Evolutionary conservation across 2,797 vertebrate genomes (phyloP).

Genomic region (Tragopan temminckii): DNA sequence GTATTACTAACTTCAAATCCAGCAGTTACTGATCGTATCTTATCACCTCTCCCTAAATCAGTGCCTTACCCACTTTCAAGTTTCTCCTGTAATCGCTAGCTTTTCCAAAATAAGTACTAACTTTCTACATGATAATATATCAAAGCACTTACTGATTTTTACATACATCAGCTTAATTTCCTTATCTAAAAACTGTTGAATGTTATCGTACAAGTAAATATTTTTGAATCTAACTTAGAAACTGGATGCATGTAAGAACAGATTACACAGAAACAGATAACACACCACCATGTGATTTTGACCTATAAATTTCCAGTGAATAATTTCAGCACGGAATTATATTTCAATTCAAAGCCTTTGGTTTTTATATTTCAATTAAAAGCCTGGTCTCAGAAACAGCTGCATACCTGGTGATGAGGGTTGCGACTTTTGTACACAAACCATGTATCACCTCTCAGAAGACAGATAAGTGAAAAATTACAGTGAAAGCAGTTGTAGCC

Average conservation of each 20-base stretch:
- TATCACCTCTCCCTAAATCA: slow-evolving; percentile 25
- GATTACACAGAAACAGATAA: not conserved
- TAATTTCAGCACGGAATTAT: not conserved
- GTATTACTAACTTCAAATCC: slow-evolving; percentile 1
- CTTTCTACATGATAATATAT: slow-evolving; percentile 32
- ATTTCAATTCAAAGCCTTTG: not conserved
- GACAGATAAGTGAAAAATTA: not conserved
- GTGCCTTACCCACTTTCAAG: slow-evolving; percentile 12
- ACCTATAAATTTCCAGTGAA: not conserved
- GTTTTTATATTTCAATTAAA: not conserved
- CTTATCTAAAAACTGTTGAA: slow-evolving; percentile 53
- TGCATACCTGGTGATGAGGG: not conserved
- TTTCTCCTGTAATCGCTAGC: slow-evolving; percentile 18
- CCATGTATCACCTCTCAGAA: not conserved
- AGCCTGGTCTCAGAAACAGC: not conserved
- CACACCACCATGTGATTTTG: accelerated
- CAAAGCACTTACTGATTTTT: slow-evolving; percentile 44
- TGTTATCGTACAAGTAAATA: slow-evolving; percentile 32
- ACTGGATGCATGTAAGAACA: not conserved
- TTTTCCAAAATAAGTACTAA: slow-evolving; percentile 44
- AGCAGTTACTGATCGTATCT: slow-evolving; percentile 16
- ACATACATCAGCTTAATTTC: slow-evolving; percentile 42
- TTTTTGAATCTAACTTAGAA: not conserved
- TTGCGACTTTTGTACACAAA: not conserved
- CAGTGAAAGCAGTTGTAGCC: not conserved